Percentiles rank a stretch among this genome's conserved stretches.
Conservation (phyloP, 1,140 invertebrate genomes). For the Drosophila setifemur region DNA sequence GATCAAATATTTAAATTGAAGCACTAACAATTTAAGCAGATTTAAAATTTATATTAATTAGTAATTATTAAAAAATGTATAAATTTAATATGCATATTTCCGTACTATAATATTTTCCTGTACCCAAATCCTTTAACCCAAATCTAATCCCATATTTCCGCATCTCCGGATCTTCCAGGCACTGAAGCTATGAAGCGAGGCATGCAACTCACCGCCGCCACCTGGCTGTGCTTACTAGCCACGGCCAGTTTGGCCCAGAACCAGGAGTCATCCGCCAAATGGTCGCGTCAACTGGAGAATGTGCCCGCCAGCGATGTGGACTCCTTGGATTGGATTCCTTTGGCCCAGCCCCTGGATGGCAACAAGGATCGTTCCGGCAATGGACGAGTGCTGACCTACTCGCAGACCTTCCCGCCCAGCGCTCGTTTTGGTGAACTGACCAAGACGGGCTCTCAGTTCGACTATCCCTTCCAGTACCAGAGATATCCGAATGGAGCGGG, state of each 20-base stretch:
- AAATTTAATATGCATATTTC: no score
- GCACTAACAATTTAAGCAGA: no score
- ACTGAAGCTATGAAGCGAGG: conserved; percentile 64
- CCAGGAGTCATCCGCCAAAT: conserved; percentile 61
- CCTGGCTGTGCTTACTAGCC: conserved; percentile 54
- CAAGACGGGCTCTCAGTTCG: conserved; percentile 60
- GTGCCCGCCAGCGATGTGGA: conserved; percentile 50
- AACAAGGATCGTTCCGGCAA: conserved; percentile 74
- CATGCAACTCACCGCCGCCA: conserved; percentile 64
- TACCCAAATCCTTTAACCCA: background rate
- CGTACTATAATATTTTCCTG: no score
- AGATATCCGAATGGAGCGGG: conserved; percentile 44
- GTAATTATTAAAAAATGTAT: no score
- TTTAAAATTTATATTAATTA: no score
- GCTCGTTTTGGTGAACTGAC: conserved; percentile 61
- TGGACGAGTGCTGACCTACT: conserved; percentile 76
- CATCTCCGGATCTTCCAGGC: conserved; percentile 35
- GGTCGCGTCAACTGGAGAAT: conserved; percentile 74
- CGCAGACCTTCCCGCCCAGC: conserved; percentile 75
- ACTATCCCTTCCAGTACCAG: conserved; percentile 74
- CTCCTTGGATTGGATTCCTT: conserved; percentile 71
- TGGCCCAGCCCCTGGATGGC: conserved; percentile 69
- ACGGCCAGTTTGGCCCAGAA: conserved; percentile 32
- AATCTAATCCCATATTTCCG: background rate
- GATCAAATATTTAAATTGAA: no score